Conservation (phyloP, 2,113 vertebrate genomes). For the Thryonomys swinderianus region DNA sequence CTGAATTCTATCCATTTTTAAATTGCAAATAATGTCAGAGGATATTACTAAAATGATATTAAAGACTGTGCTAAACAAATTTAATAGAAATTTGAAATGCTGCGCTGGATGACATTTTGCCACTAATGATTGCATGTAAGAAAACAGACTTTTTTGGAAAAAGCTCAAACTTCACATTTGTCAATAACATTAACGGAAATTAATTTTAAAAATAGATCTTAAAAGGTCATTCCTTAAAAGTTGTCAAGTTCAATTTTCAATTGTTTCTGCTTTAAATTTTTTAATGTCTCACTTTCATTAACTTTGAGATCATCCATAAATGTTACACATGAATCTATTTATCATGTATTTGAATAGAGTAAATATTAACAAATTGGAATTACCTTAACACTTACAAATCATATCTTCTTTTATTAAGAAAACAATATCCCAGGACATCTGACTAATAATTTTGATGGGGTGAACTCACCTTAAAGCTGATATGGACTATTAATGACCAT, state of each 20-base stretch:
- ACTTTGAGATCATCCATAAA: not conserved
- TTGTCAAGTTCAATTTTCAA: constrained; percentile 20
- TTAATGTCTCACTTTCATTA: constrained; percentile 19
- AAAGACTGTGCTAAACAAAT: not conserved
- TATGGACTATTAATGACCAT: not conserved
- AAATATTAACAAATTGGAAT: constrained; percentile 23
- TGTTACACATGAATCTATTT: constrained; percentile 10
- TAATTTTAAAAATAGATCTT: constrained; percentile 15
- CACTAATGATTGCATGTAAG: not conserved
- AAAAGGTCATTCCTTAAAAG: not conserved
- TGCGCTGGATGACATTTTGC: not conserved
- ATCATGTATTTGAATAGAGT: constrained; percentile 20
- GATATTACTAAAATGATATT: not conserved
- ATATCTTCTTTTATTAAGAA: not conserved
- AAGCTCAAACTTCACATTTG: not conserved
- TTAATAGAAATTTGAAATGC: constrained; percentile 15
- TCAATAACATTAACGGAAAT: not conserved
- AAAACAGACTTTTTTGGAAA: not conserved
- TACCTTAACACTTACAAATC: not conserved
- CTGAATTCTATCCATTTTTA: not conserved
- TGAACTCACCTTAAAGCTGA: not conserved
- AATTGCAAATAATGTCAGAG: constrained; percentile 25
- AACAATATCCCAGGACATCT: not conserved
- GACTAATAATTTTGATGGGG: not conserved
- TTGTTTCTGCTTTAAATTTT: not conserved